These are phyloP conservation scores for Rhamnusium bicolor DNA, from an alignment of 2,888 invertebrate genomes.

Conservation along the genomic window DNA sequence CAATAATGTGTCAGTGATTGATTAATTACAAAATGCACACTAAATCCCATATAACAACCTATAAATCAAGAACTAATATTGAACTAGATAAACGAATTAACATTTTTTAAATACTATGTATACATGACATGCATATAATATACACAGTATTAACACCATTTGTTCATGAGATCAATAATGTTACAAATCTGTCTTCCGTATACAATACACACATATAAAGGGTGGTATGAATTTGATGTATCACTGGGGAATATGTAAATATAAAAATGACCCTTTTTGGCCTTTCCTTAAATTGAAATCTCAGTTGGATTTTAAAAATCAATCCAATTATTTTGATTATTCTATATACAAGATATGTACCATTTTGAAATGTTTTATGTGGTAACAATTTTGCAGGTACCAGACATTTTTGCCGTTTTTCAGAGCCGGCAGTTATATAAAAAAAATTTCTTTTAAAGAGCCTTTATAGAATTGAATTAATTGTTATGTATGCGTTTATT, in stretches of 20 bases:
- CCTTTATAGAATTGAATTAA: no score
- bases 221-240: neutral
- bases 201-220: neutral
- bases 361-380: no score
- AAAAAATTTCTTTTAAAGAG: no score
- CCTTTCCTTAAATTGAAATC: neutral
- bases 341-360: no score
- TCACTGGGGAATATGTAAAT: neutral
- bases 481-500: no score
- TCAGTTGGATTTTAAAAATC: no score
- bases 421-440: no score
- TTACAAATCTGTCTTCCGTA: neutral
- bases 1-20: no score
- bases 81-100: conserved; percentile 9
- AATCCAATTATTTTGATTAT: no score
- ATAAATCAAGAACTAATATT: conserved; percentile 12
- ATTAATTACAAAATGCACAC: neutral
- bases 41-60: neutral
- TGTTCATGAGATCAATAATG: neutral
- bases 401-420: no score
- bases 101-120: neutral
- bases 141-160: neutral
- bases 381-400: no score
- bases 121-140: neutral
- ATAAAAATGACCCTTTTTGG: neutral